These are phyloP conservation scores for Aeoliscus strigatus DNA, from an alignment of 2,797 vertebrate genomes.

Conservation along the genomic window DNA sequence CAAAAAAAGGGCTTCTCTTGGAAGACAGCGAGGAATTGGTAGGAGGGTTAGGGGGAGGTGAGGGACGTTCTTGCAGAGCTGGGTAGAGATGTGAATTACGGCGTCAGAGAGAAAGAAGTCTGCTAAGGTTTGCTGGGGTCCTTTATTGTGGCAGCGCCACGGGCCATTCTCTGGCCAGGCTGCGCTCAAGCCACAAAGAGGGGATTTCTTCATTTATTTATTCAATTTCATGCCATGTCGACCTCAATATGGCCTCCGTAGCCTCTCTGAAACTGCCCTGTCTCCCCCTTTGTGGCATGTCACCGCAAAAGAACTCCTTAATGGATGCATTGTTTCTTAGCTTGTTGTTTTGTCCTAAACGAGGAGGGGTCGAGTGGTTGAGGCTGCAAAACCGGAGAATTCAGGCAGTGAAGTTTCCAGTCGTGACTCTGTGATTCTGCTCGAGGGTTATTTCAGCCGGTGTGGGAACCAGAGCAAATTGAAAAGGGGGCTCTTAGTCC, in stretches of 20 bases:
- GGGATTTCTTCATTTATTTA: conserved; percentile 82
- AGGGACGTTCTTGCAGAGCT: conserved; percentile 40
- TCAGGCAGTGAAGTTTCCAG: no score
- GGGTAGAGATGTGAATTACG: conserved; percentile 79
- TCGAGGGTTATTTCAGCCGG: conserved; percentile 40
- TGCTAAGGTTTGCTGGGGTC: conserved; percentile 59
- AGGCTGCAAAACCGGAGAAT: conserved; percentile 51
- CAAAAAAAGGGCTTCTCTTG: conserved; percentile 61
- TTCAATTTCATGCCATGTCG: conserved; percentile 79
- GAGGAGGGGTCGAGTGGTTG: conserved; percentile 35
- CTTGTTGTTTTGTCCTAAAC: conserved; percentile 54
- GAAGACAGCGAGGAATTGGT: conserved; percentile 57
- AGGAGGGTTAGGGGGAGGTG: conserved; percentile 37
- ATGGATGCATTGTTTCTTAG: conserved; percentile 60
- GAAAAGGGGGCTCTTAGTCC: conserved; percentile 53
- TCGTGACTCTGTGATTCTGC: conserved; percentile 46
- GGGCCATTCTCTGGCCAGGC: conserved; percentile 80
- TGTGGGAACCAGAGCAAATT: conserved; percentile 65
- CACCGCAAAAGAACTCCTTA: conserved; percentile 55
- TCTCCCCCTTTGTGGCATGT: conserved; percentile 59
- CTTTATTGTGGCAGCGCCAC: conserved; percentile 59
- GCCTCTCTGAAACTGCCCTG: conserved; percentile 56
- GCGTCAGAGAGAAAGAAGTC: conserved; percentile 63
- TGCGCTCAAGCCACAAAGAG: conserved; percentile 81
- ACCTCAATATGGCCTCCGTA: conserved; percentile 70